A percentile compares a stretch with the other conserved stretches of the same genome.
These are phyloP conservation scores for Danio choprae DNA, from an alignment of 2,797 vertebrate species.

Conservation along the genomic window DNA sequence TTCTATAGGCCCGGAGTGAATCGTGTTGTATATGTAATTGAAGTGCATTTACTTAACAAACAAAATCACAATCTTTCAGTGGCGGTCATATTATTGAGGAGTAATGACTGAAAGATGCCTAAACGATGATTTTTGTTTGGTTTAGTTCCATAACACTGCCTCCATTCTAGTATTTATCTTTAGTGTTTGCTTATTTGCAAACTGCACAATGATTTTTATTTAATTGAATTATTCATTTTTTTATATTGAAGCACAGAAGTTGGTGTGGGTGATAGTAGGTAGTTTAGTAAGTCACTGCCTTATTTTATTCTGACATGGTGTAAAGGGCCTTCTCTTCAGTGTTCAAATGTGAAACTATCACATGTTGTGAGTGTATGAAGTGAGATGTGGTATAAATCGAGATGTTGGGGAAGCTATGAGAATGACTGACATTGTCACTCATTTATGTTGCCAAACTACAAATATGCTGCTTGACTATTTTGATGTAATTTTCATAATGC, in stretches of 20 bases:
- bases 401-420: background rate
- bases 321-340: background rate
- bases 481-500: conserved; percentile 13
- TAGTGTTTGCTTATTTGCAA: conserved; percentile 3
- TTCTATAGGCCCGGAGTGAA: conserved; percentile 1
- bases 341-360: conserved; percentile 3
- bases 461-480: conserved; percentile 44
- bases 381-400: background rate
- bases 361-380: background rate
- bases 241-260: conserved; percentile 31
- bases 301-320: background rate
- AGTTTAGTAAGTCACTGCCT: conserved; percentile 14
- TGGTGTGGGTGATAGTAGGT: background rate
- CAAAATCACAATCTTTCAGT: conserved; percentile 2
- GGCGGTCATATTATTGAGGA: background rate
- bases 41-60: conserved; percentile 8
- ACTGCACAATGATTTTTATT: conserved; percentile 5
- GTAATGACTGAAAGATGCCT: conserved; percentile 15
- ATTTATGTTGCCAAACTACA: conserved; percentile 38
- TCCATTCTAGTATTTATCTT: background rate
- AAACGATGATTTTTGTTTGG: conserved; percentile 10
- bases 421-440: conserved; percentile 18
- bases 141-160: conserved; percentile 11
- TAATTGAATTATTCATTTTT: background rate
- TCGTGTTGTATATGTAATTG: conserved; percentile 1